These are phyloP conservation scores for Misgurnus anguillicaudatus DNA, from an alignment of 2,113 vertebrate species.

Conservation along the genomic window DNA sequence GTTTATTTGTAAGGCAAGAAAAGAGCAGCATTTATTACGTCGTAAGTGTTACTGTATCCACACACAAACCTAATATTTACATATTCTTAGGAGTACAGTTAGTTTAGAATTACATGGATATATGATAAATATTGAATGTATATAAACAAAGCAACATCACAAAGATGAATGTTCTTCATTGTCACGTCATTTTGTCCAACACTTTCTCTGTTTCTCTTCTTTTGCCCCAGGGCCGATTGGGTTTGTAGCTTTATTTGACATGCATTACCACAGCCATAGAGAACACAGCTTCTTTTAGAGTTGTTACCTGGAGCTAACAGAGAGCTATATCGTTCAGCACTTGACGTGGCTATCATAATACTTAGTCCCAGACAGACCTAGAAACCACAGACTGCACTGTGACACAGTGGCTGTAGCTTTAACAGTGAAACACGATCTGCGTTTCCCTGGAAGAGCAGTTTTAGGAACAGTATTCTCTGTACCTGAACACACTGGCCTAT, in stretches of 20 bases:
- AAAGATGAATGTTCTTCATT: slow-evolving; percentile 39
- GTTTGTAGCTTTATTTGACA: slow-evolving; percentile 28
- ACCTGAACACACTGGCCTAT: slow-evolving; percentile 42
- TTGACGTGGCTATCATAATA: slow-evolving; percentile 51
- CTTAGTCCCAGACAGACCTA: slow-evolving; percentile 42
- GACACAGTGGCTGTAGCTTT: slow-evolving; percentile 21
- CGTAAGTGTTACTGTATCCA: too few relatives aligned
- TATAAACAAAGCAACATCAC: slow-evolving; percentile 60
- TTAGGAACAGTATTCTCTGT: slow-evolving; percentile 49
- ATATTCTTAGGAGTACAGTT: too few relatives aligned
- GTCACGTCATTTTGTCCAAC: slow-evolving; percentile 16
- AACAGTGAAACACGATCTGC: slow-evolving; percentile 47
- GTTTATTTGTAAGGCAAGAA: too few relatives aligned
- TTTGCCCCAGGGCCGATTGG: slow-evolving; percentile 23
- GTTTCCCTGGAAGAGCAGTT: slow-evolving; percentile 23
- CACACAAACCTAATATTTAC: too few relatives aligned
- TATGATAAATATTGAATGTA: too few relatives aligned
- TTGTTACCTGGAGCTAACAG: slow-evolving; percentile 43
- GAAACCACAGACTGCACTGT: slow-evolving; percentile 50
- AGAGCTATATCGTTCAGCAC: slow-evolving; percentile 39
- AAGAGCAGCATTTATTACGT: too few relatives aligned
- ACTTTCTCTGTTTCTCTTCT: slow-evolving; percentile 5
- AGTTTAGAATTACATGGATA: too few relatives aligned
- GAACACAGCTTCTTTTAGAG: slow-evolving; percentile 49
- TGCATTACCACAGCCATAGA: slow-evolving; percentile 21